Conservation (phyloP, 2,797 vertebrate species). For the Mergus octosetaceus region DNA sequence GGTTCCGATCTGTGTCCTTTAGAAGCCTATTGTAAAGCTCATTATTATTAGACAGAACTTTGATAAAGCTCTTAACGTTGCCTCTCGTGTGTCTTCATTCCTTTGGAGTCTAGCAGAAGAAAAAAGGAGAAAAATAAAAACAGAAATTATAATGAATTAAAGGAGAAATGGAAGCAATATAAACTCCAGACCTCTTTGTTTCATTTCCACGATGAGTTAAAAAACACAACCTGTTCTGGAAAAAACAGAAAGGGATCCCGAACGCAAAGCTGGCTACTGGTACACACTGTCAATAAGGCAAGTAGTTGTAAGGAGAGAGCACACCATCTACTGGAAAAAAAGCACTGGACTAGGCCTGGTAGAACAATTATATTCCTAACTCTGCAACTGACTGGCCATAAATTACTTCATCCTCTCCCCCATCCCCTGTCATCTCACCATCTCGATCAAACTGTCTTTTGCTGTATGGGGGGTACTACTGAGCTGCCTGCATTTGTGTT, state of each 20-base stretch:
- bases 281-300: neutral
- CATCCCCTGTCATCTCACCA: neutral
- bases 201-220: neutral
- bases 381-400: neutral
- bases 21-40: slow-evolving; percentile 66
- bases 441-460: neutral
- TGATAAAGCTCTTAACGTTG: slow-evolving; percentile 61
- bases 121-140: neutral
- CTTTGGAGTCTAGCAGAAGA: neutral
- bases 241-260: neutral
- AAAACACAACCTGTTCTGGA: neutral
- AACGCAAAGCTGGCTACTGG: neutral
- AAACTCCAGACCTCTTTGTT: neutral
- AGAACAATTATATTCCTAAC: neutral
- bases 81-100: slow-evolving; percentile 48
- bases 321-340: neutral
- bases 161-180: neutral
- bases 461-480: neutral
- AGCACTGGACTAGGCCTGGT: neutral
- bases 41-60: slow-evolving; percentile 74
- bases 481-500: accelerated
- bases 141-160: neutral
- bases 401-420: neutral
- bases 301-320: neutral
- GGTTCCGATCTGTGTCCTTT: slow-evolving; percentile 72